Base-by-base conservation (phyloP, 1,140 invertebrate genomes). In the Drosophila tropicalis region DNA sequence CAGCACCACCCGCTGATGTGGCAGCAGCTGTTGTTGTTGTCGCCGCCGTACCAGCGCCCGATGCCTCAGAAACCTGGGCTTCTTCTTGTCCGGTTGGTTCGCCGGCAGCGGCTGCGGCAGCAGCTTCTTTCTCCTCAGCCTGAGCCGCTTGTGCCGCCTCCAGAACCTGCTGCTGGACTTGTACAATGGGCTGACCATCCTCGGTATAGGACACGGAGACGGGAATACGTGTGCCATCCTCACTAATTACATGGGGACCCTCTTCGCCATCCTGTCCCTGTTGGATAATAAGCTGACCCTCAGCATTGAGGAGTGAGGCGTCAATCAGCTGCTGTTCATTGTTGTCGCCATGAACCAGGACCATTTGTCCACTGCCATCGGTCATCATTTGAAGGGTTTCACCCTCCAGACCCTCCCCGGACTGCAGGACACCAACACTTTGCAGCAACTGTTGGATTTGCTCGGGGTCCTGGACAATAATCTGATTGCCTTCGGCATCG, bases 301-400 rank as follows among this genome's bases (percentile, higher is more conserved):
- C 91, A 17, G 91, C 79, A 32, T 92, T 92, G 0, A 92, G 60
- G 5, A 92, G 69, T 2, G 91, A 92, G 22, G 91, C 91, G 70
- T 92, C 91, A 40, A 92, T 92, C 10, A 92, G 70, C 68, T 92
- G 91, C 34, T 91, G 83, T 58, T 92, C 91, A 80, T 92, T 91
- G 69, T 91, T 90, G 54, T 91, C 91, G 19, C 84, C 81, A 66
- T 92, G 91, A 1, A 92, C 91, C n/a, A 92, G 81, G 19, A 92
- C 91, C 91, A 92, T 92, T 61, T 92, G 91, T 34, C 90, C 90
- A 68, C 80, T 92, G 60, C 78, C 83, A 41, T 91, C 91, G 54
- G 85, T 91, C 83, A 92, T 92, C 91, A 92, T 92, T 78, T 92
- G 91, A 0, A 92, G 66, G 6, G 91, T 92, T 62, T 92, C 91